These are phyloP conservation scores for Craterocephalus amniculus DNA, from an alignment of 2,797 vertebrate species.

Conservation along the genomic window DNA sequence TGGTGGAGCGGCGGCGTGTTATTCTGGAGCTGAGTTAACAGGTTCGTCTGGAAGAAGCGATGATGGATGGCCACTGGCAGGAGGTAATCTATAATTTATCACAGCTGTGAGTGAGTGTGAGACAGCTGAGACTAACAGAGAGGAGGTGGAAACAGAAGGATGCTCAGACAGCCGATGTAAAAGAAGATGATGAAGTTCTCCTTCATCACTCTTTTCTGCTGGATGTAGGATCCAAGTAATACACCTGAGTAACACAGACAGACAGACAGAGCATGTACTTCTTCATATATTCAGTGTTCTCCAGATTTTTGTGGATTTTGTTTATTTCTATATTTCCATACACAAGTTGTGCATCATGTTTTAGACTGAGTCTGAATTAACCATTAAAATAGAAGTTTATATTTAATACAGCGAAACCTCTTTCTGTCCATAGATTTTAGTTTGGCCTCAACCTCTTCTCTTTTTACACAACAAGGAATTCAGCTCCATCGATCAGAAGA, in stretches of 20 bases:
- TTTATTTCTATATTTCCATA: neutral
- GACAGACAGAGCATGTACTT: neutral
- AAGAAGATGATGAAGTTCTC: conserved; percentile 15
- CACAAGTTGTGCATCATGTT: neutral
- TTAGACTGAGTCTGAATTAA: neutral
- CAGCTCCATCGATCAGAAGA: too few relatives aligned
- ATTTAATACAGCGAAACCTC: neutral
- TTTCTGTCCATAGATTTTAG: too few relatives aligned
- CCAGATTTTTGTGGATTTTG: neutral
- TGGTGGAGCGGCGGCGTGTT: conserved; percentile 28
- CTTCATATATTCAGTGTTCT: neutral
- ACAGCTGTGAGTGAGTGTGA: conserved; percentile 27
- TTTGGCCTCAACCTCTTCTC: too few relatives aligned
- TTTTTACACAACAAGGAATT: too few relatives aligned
- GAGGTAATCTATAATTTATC: conserved; percentile 72
- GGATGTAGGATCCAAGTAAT: conserved; percentile 12
- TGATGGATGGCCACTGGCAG: conserved; percentile 64
- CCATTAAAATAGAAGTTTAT: neutral
- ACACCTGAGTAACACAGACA: conserved; percentile 2
- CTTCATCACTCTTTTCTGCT: conserved; percentile 29
- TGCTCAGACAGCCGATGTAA: conserved; percentile 7
- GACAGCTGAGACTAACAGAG: conserved; percentile 53
- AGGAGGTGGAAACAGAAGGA: conserved; percentile 30
- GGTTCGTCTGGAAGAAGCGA: conserved; percentile 54
- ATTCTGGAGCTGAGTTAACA: conserved; percentile 44